A percentile compares a stretch with the other conserved stretches of the same genome.
phyloP scores from a whole-genome alignment of 2,888 invertebrate genomes.

The Mycalesis mineus region DNA sequence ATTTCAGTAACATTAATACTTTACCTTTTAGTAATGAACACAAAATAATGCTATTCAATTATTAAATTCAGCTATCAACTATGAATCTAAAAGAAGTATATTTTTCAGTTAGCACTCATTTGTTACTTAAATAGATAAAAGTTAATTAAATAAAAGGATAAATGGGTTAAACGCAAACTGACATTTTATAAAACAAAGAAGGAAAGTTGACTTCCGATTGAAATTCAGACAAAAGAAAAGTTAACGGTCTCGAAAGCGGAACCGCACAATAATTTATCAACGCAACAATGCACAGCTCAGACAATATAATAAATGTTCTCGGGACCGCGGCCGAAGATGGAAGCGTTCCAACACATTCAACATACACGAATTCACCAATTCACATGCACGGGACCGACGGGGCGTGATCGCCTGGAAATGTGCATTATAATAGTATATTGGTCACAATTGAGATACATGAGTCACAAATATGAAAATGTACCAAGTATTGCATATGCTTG shows the following conservation, averaged over 20 bases:
- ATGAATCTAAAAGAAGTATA: not conserved
- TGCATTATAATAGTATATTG: not conserved
- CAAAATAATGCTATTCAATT: not conserved
- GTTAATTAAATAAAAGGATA: not conserved
- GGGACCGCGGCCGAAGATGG: not conserved
- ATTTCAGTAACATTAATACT: not conserved
- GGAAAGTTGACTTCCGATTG: conserved; percentile 3
- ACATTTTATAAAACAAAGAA: not conserved
- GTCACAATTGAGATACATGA: not conserved
- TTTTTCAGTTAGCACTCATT: too few species aligned
- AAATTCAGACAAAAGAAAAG: conserved; percentile 2
- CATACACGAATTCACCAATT: not conserved
- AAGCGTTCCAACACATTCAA: not conserved
- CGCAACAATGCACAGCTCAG: not conserved
- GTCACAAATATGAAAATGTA: too few species aligned
- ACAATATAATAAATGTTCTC: not conserved
- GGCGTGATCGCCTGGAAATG: not conserved
- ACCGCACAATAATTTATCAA: conserved; percentile 3
- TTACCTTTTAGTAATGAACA: not conserved
- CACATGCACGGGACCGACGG: not conserved
- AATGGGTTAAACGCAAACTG: not conserved
- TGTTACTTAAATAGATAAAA: not conserved
- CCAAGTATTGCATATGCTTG: too few species aligned
- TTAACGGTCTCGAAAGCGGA: not conserved
- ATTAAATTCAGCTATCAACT: not conserved